Evolutionary conservation across 2,113 vertebrate species (phyloP).

Genomic region (Antennarius striatus): DNA sequence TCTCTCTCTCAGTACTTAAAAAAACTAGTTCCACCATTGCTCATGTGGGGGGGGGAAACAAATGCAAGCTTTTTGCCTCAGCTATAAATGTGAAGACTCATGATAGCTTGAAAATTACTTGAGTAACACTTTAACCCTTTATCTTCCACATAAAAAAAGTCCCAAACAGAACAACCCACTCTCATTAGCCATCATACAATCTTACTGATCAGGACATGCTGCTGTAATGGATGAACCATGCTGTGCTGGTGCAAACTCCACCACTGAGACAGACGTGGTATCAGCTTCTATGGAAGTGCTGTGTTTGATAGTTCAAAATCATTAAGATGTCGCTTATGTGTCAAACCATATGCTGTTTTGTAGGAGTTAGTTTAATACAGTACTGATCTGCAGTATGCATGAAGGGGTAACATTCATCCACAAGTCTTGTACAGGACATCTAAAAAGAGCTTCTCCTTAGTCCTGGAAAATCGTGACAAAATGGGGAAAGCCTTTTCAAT

Average conservation of each 20-base stretch:
- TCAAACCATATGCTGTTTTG: not conserved
- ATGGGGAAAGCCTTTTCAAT: too few relatives aligned
- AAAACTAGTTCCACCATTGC: too few relatives aligned
- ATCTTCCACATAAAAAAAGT: too few relatives aligned
- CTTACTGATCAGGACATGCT: too few relatives aligned
- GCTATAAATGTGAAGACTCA: too few relatives aligned
- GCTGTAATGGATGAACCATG: constrained; percentile 36
- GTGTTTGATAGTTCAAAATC: constrained; percentile 52
- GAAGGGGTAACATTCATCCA: not conserved
- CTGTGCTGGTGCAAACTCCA: constrained; percentile 17
- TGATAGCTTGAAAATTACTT: too few relatives aligned
- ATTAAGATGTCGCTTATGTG: constrained; percentile 1
- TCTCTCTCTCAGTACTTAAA: too few relatives aligned
- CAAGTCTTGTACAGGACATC: not conserved
- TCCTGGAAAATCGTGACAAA: too few relatives aligned
- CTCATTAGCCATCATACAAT: not conserved
- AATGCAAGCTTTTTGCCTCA: too few relatives aligned
- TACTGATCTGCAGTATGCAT: not conserved
- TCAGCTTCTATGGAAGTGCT: constrained; percentile 29
- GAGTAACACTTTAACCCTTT: too few relatives aligned
- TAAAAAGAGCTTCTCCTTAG: not conserved
- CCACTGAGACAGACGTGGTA: constrained; percentile 15
- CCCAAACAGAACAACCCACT: too few relatives aligned
- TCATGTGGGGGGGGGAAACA: too few relatives aligned
- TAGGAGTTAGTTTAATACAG: not conserved